Percentiles rank a stretch among this genome's conserved stretches.
phyloP scores from a whole-genome alignment of 1,140 invertebrate species.

The Drosophila serrata region DNA sequence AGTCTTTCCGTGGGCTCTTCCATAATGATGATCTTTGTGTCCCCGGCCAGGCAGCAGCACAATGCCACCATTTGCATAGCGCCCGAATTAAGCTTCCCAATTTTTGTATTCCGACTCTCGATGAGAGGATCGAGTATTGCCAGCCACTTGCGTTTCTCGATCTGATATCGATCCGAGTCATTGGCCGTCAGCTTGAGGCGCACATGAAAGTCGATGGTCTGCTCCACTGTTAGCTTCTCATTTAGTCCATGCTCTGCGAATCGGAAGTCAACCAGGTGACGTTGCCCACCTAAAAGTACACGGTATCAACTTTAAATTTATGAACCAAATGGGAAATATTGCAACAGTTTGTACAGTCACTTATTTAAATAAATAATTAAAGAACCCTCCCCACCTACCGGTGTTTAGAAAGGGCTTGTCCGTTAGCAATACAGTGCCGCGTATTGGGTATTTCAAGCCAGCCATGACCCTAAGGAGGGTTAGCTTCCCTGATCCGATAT shows the following conservation, averaged over 20 bases:
- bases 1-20: constrained; percentile 64
- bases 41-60: constrained; percentile 53
- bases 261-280: constrained; percentile 52
- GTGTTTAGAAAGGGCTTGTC: constrained; percentile 22
- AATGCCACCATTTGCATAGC: constrained; percentile 54
- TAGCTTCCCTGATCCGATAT: constrained; percentile 90
- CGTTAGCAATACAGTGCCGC: constrained; percentile 37
- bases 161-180: constrained; percentile 15
- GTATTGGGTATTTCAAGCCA: constrained; percentile 88
- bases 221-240: constrained; percentile 54
- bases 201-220: constrained; percentile 70
- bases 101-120: constrained; percentile 3
- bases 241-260: constrained; percentile 56
- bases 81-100: constrained; percentile 30
- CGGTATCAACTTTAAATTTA: background rate
- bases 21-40: constrained; percentile 59
- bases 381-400: background rate
- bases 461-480: constrained; percentile 92
- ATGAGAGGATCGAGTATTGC: constrained; percentile 39
- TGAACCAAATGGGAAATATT: background rate
- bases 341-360: background rate
- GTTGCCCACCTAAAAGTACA: background rate
- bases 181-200: constrained; percentile 31
- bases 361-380: background rate
- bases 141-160: constrained; percentile 65